These are phyloP conservation scores for Eira barbara DNA, from an alignment of 2,113 vertebrate genomes.

Conservation along the genomic window DNA sequence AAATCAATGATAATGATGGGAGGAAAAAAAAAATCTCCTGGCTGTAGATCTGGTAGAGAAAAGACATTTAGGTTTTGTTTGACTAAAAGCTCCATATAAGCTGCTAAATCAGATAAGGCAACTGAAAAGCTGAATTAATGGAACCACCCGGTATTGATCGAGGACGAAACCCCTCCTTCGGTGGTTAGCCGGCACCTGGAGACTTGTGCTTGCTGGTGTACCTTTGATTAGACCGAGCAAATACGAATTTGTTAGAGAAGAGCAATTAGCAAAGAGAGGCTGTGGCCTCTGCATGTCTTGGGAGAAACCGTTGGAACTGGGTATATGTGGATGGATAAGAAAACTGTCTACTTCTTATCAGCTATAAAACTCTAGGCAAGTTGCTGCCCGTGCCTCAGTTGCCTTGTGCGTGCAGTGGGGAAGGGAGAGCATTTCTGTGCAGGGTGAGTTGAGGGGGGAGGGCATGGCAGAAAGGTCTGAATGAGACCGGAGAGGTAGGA, in stretches of 20 bases:
- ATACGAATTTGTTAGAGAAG: not conserved
- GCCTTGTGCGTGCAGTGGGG: not conserved
- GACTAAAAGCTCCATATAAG: slow-evolving; percentile 7
- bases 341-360: not conserved
- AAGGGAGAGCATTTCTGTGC: not conserved
- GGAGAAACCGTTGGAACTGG: not conserved
- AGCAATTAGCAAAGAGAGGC: not conserved
- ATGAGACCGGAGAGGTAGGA: not conserved
- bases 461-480: not conserved
- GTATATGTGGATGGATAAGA: not conserved
- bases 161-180: not conserved
- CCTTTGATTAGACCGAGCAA: not conserved
- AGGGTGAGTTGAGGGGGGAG: too few relatives aligned
- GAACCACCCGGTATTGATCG: not conserved
- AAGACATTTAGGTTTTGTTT: slow-evolving; percentile 27
- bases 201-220: not conserved
- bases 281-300: not conserved
- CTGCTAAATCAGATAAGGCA: not conserved
- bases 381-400: not conserved
- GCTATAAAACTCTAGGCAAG: not conserved
- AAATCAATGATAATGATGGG: slow-evolving; percentile 46
- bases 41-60: slow-evolving; percentile 12
- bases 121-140: slow-evolving; percentile 16
- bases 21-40: not conserved
- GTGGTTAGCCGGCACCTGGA: not conserved